Percentiles rank a stretch among this genome's conserved stretches.
These are phyloP conservation scores for Triplophysa dalaica DNA, from an alignment of 2,113 vertebrate genomes.

Conservation along the genomic window DNA sequence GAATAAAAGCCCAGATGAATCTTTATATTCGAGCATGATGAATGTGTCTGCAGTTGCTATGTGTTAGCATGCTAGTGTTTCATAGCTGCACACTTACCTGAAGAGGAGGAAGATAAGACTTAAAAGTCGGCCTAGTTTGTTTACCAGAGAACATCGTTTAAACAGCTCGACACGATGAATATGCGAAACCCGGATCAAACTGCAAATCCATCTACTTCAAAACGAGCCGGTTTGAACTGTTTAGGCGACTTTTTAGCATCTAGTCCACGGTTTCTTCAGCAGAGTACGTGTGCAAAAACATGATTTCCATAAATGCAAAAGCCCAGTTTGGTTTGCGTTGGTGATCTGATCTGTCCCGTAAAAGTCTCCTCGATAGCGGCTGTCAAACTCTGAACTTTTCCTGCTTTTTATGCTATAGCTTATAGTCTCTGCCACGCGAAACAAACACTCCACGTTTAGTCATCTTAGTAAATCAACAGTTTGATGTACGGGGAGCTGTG, in stretches of 20 bases:
- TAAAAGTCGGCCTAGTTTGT: conserved; percentile 86
- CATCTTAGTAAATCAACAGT: conserved; percentile 16
- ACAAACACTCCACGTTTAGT: not conserved
- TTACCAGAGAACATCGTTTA: conserved; percentile 84
- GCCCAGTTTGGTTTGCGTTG: not conserved
- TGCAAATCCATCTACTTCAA: conserved; percentile 25
- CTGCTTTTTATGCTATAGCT: not conserved
- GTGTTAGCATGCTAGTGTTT: not conserved
- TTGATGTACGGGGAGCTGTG: not conserved
- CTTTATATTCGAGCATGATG: not conserved
- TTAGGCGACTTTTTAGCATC: not conserved
- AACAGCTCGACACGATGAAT: conserved; percentile 1
- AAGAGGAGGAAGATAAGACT: conserved; percentile 85
- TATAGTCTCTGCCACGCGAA: not conserved
- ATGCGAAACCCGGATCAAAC: not conserved
- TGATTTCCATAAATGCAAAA: conserved; percentile 23
- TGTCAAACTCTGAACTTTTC: conserved; percentile 8
- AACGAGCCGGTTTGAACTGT: not conserved
- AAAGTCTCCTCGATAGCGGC: conserved; percentile 15
- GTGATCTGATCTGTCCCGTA: not conserved
- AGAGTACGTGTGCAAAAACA: not conserved
- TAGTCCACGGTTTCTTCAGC: conserved; percentile 1
- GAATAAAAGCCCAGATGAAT: not conserved
- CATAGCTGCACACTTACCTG: conserved; percentile 74
- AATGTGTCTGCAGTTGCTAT: not conserved